Evolutionary conservation across 2,888 invertebrate species (phyloP).

Genomic region (Acanthococcus lagerstroemiae): DNA sequence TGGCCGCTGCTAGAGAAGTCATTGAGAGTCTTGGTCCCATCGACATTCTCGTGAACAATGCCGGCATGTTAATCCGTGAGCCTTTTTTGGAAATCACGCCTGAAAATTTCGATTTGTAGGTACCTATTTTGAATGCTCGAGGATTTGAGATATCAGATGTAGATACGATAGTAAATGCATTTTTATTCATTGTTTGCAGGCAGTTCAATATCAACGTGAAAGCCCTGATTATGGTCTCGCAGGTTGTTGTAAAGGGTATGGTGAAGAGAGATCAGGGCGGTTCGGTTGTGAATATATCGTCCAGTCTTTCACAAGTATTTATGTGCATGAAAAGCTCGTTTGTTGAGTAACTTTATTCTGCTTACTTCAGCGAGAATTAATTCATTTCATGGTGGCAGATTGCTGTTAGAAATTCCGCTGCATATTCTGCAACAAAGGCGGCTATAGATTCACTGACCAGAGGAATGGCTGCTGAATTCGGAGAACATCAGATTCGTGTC

Average conservation of each 20-base stretch:
- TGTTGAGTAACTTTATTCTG: too few species aligned
- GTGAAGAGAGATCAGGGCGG: slow-evolving; percentile 59
- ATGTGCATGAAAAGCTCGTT: too few species aligned
- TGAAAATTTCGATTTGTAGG: slow-evolving; percentile 60
- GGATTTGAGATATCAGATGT: background rate
- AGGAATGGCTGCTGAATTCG: slow-evolving; percentile 77
- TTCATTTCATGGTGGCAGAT: slow-evolving; percentile 44
- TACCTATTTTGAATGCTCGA: background rate
- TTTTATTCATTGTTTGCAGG: slow-evolving; percentile 46
- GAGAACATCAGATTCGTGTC: slow-evolving; percentile 68
- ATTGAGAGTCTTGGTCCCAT: slow-evolving; percentile 52
- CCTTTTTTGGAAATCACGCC: slow-evolving; percentile 59
- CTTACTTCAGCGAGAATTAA: too few species aligned
- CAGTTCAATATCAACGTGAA: slow-evolving; percentile 70
- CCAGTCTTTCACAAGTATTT: slow-evolving; percentile 81
- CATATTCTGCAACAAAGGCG: slow-evolving; percentile 78
- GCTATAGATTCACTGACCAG: slow-evolving; percentile 77
- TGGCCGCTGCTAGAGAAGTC: slow-evolving; percentile 59
- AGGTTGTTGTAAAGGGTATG: slow-evolving; percentile 66
- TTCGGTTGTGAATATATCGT: slow-evolving; percentile 82
- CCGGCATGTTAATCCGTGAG: slow-evolving; percentile 59
- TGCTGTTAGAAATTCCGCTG: slow-evolving; percentile 63
- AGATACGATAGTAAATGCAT: background rate
- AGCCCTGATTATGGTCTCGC: slow-evolving; percentile 72
- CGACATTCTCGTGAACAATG: slow-evolving; percentile 82